Evolutionary conservation across 2,888 invertebrate genomes (phyloP), one percentile per base, ranked within the genome.

Genomic region (Drosophila anceps): DNA sequence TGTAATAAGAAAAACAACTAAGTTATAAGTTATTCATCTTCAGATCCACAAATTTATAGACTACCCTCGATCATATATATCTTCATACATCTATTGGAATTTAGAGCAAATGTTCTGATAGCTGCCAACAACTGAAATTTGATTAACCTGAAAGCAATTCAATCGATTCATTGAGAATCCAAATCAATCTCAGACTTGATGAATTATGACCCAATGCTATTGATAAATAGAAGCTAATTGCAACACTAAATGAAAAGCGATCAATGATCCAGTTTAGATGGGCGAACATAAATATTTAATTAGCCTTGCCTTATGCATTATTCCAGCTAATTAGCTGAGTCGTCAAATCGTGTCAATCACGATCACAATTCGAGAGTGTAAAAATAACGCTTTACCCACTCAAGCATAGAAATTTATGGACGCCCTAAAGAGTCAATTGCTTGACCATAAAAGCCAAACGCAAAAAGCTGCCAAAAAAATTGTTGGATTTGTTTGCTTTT

Each of bases 281-380:
- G 18, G 18, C 27, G 10, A 13, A 27, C 58, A 37, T 73, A 46
- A 74, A 65, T 74, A 55, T 51, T 65, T 73, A 15, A 78, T 73
- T 41, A 48, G 41, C 13, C 29, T 27, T 9, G 9, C 70, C 31
- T n/a, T 27, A 46, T 9, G 10, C 27, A 29, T 27, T 31, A 18
- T 18, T 18, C 10, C 13, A 18, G 12, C 41, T 29, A 58, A 63
- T 74, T 64, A 50, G 31, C 29, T 59, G 27, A 18, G 15, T 48
- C 48, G 24, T 37, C 12, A n/a, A 24, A 55, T 6, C 13, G 27
- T 1, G 10, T 20, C 53, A 13, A 35, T 39, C 35, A 50, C 50
- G 57, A n/a, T n/a, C n/a, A 29, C 31, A 15, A 31, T 35, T 39
- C 15, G 27, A 46, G 15, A 15, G 46, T 27, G 27, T 46, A 15